Conservation (phyloP, 2,113 vertebrate species). For the Poeciliopsis prolifica region DNA sequence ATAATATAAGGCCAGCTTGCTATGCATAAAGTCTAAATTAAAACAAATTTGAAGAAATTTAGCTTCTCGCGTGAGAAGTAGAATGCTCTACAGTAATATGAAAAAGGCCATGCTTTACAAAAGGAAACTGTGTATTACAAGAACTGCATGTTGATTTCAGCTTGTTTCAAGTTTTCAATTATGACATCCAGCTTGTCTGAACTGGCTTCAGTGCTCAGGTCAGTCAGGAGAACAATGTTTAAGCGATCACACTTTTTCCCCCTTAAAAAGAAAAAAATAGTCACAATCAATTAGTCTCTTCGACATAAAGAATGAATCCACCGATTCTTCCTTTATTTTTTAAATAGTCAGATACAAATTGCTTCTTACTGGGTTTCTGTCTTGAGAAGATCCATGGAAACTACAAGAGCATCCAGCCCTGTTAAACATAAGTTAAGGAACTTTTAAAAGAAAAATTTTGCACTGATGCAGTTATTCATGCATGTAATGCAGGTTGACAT, state of each 20-base stretch:
- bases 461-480: neutral
- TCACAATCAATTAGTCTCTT: neutral
- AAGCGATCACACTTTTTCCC: conserved; percentile 88
- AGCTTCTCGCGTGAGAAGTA: neutral
- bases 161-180: conserved; percentile 86
- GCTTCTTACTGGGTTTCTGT: conserved; percentile 73
- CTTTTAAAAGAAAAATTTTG: neutral
- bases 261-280: conserved; percentile 65
- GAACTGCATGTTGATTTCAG: conserved; percentile 88
- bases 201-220: conserved; percentile 86
- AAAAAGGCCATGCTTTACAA: neutral
- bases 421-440: conserved; percentile 63
- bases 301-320: neutral
- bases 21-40: too few relatives aligned
- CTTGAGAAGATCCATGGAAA: conserved; percentile 95
- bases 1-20: neutral
- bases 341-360: neutral
- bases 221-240: conserved; percentile 89
- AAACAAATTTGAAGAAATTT: too few relatives aligned
- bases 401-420: conserved; percentile 95
- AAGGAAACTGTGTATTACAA: conserved; percentile 77
- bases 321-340: neutral
- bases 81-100: neutral
- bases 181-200: conserved; percentile 89
- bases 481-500: neutral